A percentile compares a stretch with the other conserved stretches of the same genome.
Evolutionary conservation across 2,888 invertebrate genomes (phyloP).

Genomic region (Myathropa florea): DNA sequence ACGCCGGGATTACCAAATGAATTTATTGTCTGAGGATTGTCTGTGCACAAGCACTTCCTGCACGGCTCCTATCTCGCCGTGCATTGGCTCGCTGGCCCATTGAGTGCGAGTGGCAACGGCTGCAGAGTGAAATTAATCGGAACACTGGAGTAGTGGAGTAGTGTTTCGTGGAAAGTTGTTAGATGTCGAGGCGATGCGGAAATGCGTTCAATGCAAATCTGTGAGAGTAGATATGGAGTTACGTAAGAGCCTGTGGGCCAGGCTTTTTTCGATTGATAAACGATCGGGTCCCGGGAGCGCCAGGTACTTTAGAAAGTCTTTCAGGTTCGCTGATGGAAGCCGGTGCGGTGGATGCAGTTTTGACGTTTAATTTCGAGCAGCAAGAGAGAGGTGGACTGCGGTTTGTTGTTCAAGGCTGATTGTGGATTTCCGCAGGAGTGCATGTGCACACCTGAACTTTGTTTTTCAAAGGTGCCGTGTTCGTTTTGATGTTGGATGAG

Average conservation of each 20-base stretch:
- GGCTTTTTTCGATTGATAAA: conserved; percentile 31
- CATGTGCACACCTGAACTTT: not conserved
- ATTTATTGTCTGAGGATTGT: conserved; percentile 49
- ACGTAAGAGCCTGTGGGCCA: conserved; percentile 11
- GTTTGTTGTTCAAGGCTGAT: not conserved
- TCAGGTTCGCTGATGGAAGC: not conserved
- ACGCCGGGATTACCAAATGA: conserved; percentile 36
- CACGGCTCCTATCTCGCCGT: conserved; percentile 20
- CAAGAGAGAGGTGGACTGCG: not conserved
- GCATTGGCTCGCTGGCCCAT: conserved; percentile 20
- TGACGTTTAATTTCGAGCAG: not conserved
- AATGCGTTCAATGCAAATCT: conserved; percentile 54
- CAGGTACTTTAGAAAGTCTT: conserved; percentile 42
- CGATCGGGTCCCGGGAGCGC: conserved; percentile 8
- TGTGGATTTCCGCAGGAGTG: not conserved
- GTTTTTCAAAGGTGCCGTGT: not conserved
- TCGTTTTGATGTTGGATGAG: too few relatives aligned
- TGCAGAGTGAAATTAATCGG: conserved; percentile 44
- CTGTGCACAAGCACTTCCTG: conserved; percentile 55
- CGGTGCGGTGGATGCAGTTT: not conserved
- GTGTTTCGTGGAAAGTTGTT: not conserved
- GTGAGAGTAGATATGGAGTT: not conserved
- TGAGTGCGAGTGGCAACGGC: not conserved
- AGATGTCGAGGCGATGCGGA: conserved; percentile 33
- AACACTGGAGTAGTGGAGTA: conserved; percentile 53